Evolutionary conservation across 2,888 invertebrate species (phyloP), one percentile per base, ranked within the genome.

Genomic region (Dasypogon diadema): DNA sequence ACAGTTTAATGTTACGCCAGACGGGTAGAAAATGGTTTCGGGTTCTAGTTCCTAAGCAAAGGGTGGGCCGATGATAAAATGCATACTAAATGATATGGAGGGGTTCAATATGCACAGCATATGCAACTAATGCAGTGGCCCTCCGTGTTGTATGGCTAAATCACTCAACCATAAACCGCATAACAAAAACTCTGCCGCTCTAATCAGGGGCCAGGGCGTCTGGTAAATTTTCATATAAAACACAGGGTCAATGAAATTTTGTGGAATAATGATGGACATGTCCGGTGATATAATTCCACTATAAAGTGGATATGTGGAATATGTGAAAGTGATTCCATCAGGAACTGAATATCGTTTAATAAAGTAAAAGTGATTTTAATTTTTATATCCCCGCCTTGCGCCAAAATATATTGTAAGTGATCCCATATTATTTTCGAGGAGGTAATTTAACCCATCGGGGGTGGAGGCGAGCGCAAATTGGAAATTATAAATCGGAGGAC

Each of bases 11-110:
- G 65, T 48, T 24, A 22, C 46, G 65, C 42, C 65, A 65, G 65
- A 65, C 65, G 65, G 65, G 42, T 22, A 48, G 24, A 65, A 65
- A 48, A 22, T 65, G 65, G 65, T 48, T 46, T 46, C 26, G 48
- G 65, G 26, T 65, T 65, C 14, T 46, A 22, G 12, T 22, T 37
- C 22, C 65, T 65, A 34, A 65, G 37, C 24, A 46, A n/a, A 22
- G 16, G 46, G 16, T 51, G 51, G 16, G 0, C 5, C 22, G 30
- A 16, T 34, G 16, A 12, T 46, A 37, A 24, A 65, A 46, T 65
- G 60, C 34, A 60, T 60, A 18, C 37, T 37, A 60, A 60, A 37
- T 65, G 37, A 46, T n/a, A 26, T 21, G 46, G 46, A 37, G 22
- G 24, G 46, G 16, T 16, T 42, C 42, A 12, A 12, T 42, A 2